These are phyloP conservation scores for Sebastes fasciatus DNA, from an alignment of 2,113 vertebrate genomes.

Conservation along the genomic window DNA sequence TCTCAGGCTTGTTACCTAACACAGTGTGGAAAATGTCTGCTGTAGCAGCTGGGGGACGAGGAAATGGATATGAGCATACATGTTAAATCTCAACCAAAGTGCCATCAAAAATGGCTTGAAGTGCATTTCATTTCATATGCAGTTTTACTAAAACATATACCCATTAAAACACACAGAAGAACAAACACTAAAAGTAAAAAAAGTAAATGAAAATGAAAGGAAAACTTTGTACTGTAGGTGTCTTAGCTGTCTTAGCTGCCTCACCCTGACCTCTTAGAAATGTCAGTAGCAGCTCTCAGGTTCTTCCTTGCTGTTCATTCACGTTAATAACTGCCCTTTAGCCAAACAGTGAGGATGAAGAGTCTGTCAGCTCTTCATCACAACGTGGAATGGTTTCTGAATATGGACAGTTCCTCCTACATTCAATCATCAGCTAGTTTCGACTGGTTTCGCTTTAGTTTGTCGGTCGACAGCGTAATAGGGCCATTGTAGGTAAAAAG, in stretches of 20 bases:
- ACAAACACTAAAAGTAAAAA: not conserved
- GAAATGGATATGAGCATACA: not conserved
- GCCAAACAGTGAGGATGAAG: constrained; percentile 12
- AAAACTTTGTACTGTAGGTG: not conserved
- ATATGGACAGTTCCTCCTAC: not conserved
- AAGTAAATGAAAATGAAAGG: not conserved
- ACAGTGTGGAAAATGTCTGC: constrained; percentile 46
- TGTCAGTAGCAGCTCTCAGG: constrained; percentile 30
- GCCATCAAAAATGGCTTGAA: not conserved
- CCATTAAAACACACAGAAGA: not conserved
- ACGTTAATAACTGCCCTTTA: constrained; percentile 1
- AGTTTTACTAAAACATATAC: not conserved
- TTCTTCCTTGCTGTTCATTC: constrained; percentile 21
- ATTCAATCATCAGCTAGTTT: not conserved
- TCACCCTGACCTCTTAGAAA: constrained; percentile 33
- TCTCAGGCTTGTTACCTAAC: constrained; percentile 52
- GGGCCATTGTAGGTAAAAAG: no score
- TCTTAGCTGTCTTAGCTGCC: not conserved
- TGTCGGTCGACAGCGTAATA: not conserved
- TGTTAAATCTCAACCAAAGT: not conserved
- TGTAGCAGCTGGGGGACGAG: constrained; percentile 17
- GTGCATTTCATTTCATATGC: not conserved
- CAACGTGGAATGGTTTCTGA: not conserved
- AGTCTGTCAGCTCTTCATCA: constrained; percentile 15
- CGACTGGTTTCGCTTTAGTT: not conserved